These are phyloP conservation scores for Cercopithecus neglectus DNA, from an alignment of 2,797 vertebrate species.

Conservation along the genomic window DNA sequence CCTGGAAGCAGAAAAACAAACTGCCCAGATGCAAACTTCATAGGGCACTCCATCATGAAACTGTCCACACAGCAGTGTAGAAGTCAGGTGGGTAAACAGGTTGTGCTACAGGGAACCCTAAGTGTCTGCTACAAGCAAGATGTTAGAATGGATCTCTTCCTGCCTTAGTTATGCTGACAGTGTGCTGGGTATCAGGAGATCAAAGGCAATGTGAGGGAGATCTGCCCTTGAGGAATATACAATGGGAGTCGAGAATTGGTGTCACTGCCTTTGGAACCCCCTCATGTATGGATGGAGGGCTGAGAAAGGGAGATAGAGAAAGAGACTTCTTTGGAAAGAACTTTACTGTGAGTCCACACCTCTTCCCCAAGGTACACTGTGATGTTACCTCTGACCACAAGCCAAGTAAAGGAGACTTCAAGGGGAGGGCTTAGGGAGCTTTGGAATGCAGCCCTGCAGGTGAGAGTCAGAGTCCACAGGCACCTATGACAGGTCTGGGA, in stretches of 20 bases:
- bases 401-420: not conserved
- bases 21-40: not conserved
- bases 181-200: not conserved
- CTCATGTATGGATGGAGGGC: not conserved
- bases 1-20: not conserved
- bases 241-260: not conserved
- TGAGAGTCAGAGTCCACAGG: not conserved
- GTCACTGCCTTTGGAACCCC: not conserved
- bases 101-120: not conserved
- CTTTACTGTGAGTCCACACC: not conserved
- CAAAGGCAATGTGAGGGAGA: not conserved
- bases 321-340: not conserved
- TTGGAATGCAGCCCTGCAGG: not conserved
- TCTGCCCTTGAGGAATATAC: not conserved
- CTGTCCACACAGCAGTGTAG: not conserved
- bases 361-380: not conserved
- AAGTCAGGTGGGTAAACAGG: not conserved
- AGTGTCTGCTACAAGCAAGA: not conserved
- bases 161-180: not conserved
- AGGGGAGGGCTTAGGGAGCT: not conserved
- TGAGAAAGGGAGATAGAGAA: not conserved
- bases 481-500: not conserved
- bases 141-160: not conserved
- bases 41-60: not conserved
- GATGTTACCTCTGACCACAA: not conserved